These are phyloP conservation scores for Morphnarchus princeps DNA, from an alignment of 2,113 vertebrate genomes.

Conservation along the genomic window DNA sequence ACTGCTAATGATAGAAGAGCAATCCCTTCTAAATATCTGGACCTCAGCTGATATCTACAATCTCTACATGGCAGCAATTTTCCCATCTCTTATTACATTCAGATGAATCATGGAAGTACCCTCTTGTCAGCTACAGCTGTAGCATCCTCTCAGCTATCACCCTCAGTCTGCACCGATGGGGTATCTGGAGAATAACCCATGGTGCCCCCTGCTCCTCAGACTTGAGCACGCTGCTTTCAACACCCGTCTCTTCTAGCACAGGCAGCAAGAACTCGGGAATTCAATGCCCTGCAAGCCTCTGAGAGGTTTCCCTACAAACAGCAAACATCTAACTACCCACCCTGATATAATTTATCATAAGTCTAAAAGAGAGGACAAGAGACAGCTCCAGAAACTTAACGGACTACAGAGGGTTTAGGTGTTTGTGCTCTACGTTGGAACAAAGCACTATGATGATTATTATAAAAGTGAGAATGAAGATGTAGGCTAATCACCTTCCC, in stretches of 20 bases:
- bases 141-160: not conserved
- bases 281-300: not conserved
- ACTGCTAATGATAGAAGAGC: not conserved
- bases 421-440: not conserved
- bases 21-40: not conserved
- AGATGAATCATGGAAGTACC: fast-evolving
- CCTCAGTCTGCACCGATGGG: not conserved
- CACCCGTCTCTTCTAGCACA: not conserved
- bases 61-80: not conserved
- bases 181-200: not conserved
- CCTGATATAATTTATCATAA: not conserved
- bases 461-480: not conserved
- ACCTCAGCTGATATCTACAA: not conserved
- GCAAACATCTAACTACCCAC: not conserved
- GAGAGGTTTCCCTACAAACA: not conserved
- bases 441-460: not conserved
- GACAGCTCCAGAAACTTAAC: not conserved
- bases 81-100: not conserved
- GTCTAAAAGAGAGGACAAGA: not conserved
- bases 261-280: not conserved
- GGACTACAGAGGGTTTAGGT: not conserved
- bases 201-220: not conserved
- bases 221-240: not conserved
- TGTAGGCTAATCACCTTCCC: not conserved
- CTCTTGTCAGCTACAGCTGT: not conserved